Conservation (phyloP, 2,888 invertebrate species). For the Ditula angustiorana region DNA sequence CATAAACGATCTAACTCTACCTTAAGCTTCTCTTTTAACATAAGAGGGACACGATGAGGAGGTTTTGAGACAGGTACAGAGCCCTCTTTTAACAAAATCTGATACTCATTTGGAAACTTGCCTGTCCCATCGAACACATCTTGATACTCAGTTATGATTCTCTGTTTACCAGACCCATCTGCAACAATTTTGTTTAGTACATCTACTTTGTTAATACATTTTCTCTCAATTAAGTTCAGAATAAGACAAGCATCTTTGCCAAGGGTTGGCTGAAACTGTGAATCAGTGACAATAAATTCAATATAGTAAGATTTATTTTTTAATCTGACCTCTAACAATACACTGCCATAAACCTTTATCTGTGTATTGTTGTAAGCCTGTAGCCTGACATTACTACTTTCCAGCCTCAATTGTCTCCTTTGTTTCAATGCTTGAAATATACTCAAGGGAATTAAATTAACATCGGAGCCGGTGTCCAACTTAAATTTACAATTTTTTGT, state of each 20-base stretch:
- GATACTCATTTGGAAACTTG: slow-evolving; percentile 9
- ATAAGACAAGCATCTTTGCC: slow-evolving; percentile 4
- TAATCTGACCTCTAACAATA: slow-evolving; percentile 13
- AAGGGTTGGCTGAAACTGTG: slow-evolving; percentile 6
- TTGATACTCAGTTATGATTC: neutral
- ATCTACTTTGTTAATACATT: slow-evolving; percentile 46
- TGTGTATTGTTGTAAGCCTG: slow-evolving; percentile 12
- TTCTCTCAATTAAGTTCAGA: slow-evolving; percentile 3
- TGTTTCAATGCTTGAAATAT: slow-evolving; percentile 41
- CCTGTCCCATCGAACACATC: slow-evolving; percentile 18
- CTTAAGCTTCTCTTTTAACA: slow-evolving; percentile 20
- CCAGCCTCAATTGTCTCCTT: slow-evolving; percentile 15
- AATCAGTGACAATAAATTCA: slow-evolving; percentile 5
- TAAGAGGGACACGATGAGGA: slow-evolving; percentile 12
- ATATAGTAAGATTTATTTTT: neutral
- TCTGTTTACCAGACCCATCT: neutral
- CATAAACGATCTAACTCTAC: slow-evolving; percentile 3
- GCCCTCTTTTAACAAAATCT: slow-evolving; percentile 13
- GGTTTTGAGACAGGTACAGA: slow-evolving; percentile 17
- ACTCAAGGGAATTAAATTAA: slow-evolving; percentile 15
- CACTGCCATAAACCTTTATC: slow-evolving; percentile 6
- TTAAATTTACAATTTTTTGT: slow-evolving; percentile 10
- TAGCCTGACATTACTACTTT: neutral
- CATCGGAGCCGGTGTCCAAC: slow-evolving; percentile 25
- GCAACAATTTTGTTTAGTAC: too few relatives aligned